Conservation (phyloP, 2,797 vertebrate genomes). For the Cyprinodon diabolis region DNA sequence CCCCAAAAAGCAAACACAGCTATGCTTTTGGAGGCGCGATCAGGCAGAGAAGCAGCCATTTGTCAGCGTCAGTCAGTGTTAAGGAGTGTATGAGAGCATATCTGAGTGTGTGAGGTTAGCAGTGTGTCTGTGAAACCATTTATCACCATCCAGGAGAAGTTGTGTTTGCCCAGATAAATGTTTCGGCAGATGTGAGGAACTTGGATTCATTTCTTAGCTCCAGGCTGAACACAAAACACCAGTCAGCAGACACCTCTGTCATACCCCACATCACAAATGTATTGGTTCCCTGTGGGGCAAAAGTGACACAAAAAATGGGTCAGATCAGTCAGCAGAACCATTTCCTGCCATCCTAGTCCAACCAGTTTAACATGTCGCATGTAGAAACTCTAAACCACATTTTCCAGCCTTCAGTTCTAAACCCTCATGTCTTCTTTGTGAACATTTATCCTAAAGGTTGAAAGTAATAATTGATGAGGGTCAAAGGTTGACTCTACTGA, state of each 20-base stretch:
- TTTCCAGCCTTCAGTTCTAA: no score
- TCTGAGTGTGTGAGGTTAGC: neutral
- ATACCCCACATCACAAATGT: neutral
- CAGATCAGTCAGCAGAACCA: neutral
- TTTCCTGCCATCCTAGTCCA: neutral
- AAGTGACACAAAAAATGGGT: neutral
- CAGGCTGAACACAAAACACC: neutral
- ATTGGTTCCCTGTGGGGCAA: neutral
- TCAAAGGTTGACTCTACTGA: no score
- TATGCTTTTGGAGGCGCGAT: neutral
- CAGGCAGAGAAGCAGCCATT: constrained; percentile 31
- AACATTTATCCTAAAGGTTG: no score
- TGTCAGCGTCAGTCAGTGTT: constrained; percentile 27
- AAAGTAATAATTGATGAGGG: no score
- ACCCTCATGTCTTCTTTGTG: no score
- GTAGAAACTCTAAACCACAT: neutral
- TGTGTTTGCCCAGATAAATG: neutral
- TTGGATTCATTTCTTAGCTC: neutral
- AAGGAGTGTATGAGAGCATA: constrained; percentile 2
- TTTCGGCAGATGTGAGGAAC: neutral
- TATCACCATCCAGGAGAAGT: constrained; percentile 6
- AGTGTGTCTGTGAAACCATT: constrained; percentile 12
- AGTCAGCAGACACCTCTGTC: neutral
- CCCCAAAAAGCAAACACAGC: constrained; percentile 21
- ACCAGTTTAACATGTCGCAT: neutral